Base-by-base conservation (phyloP, 2,797 vertebrate genomes). In the Typhlichthys subterraneus region DNA sequence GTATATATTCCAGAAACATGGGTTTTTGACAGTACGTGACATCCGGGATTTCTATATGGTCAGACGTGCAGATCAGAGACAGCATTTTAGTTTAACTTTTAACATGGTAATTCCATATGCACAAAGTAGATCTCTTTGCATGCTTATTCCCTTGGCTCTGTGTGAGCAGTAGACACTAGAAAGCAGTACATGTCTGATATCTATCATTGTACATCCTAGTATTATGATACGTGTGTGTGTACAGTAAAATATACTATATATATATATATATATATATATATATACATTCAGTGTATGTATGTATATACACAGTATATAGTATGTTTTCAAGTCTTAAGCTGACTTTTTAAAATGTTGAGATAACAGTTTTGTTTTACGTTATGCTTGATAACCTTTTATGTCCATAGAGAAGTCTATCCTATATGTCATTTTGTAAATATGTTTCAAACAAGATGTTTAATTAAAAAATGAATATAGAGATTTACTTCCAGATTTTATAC, bases 401-500 rank as follows among this genome's bases (percentile, higher is more conserved):
- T 87, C 73, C 75, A 82, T 81, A 87, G 76, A 86, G 59, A 80
- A 81, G 77, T 93, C 83, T 58, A 73, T 70, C 65, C 61, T 83
- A 53, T 76, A 72, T 79, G 84, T 84, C 65, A 53, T 82, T 89
- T 81, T 93, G 86, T 91, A 91, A 85, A 91, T 87, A 90, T 68
- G 79, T 92, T 93, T 89, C 85, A 86, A 86, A 91, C 76, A 74
- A 76, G 62, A 63, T 53, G 45, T 90, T 88, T 91, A 81, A 78
- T 78, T 92, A 87, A 82, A 19, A 53, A 17, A 19, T 8, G 15
- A 33, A 31, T 23, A 31, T n/a, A 55, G 84, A 79, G 81, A 83
- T 86, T 82, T 86, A 85, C 89, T 85, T 90, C 86, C 87, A 89
- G 88, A 93, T 94, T 95, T 96, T 95, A 91, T 93, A 94, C 92